Percentiles rank a stretch among this genome's conserved stretches.
Evolutionary conservation across 2,888 invertebrate species (phyloP).

Genomic region (Netelia fuscicornis): DNA sequence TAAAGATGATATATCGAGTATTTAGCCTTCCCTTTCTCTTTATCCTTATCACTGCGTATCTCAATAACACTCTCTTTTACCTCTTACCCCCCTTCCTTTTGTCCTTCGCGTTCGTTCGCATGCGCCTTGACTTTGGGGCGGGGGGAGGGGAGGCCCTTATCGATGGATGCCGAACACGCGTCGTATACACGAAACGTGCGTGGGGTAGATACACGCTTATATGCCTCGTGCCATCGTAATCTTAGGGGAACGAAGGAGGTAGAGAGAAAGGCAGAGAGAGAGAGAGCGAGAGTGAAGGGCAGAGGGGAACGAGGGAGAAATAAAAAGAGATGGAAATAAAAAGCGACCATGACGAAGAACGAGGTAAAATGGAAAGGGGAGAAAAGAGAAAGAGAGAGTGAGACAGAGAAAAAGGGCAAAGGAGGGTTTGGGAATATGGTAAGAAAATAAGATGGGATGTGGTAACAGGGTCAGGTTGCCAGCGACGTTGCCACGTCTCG

Average conservation of each 20-base stretch:
- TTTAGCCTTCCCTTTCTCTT: constrained; percentile 25
- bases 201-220: not conserved
- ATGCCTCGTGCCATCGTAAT: constrained; percentile 16
- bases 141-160: constrained; percentile 46
- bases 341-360: not conserved
- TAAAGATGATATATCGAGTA: constrained; percentile 21
- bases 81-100: not conserved
- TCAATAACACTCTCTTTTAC: constrained; percentile 28
- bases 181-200: constrained; percentile 12
- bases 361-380: not conserved
- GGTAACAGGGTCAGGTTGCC: constrained; percentile 76
- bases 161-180: constrained; percentile 58
- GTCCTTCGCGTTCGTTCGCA: constrained; percentile 4
- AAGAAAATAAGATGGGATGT: constrained; percentile 65
- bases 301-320: constrained; percentile 19
- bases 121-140: constrained; percentile 12
- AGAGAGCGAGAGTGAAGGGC: constrained; percentile 9
- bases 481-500: constrained; percentile 73
- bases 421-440: constrained; percentile 54
- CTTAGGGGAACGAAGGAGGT: constrained; percentile 10
- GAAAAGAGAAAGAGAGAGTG: not conserved
- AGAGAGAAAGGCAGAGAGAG: not conserved
- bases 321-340: constrained; percentile 19
- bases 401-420: constrained; percentile 19
- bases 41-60: constrained; percentile 30